These are phyloP conservation scores for Drosophila arizonae DNA, from an alignment of 1,140 invertebrate species.

Conservation along the genomic window DNA sequence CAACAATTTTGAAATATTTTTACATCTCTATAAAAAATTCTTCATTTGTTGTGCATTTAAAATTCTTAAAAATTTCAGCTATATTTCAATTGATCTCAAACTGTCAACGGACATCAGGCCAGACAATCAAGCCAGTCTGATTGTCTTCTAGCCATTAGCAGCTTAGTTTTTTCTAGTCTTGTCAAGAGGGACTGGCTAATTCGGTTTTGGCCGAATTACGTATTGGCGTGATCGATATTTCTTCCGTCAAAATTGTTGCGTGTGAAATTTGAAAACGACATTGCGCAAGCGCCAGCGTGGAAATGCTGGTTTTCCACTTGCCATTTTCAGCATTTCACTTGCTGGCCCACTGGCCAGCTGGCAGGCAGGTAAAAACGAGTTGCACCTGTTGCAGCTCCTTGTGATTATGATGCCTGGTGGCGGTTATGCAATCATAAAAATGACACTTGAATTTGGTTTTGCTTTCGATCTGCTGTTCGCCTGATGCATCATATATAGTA, in stretches of 20 bases:
- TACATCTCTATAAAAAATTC: no score
- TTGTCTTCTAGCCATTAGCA: no score
- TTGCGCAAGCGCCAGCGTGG: conserved; percentile 43
- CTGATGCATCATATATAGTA: background rate
- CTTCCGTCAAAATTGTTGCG: conserved; percentile 8
- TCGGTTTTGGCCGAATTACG: background rate
- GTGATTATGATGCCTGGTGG: background rate
- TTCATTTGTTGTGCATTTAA: no score
- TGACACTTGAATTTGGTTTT: conserved; percentile 41
- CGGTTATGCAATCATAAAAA: conserved; percentile 43
- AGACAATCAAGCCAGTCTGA: no score
- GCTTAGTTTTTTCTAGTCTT: no score
- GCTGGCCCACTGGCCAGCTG: conserved; percentile 32
- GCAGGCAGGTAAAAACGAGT: conserved; percentile 7
- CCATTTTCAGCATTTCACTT: conserved; percentile 8
- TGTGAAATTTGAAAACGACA: conserved; percentile 8
- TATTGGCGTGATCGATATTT: background rate
- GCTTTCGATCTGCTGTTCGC: background rate
- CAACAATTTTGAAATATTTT: no score
- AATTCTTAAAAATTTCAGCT: no score
- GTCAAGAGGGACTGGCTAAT: no score
- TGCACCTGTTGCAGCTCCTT: background rate
- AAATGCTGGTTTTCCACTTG: conserved; percentile 35
- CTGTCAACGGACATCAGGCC: no score
- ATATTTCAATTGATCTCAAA: no score